Base-by-base conservation (phyloP, 1,140 invertebrate species). In the Diorhabda elongata region DNA sequence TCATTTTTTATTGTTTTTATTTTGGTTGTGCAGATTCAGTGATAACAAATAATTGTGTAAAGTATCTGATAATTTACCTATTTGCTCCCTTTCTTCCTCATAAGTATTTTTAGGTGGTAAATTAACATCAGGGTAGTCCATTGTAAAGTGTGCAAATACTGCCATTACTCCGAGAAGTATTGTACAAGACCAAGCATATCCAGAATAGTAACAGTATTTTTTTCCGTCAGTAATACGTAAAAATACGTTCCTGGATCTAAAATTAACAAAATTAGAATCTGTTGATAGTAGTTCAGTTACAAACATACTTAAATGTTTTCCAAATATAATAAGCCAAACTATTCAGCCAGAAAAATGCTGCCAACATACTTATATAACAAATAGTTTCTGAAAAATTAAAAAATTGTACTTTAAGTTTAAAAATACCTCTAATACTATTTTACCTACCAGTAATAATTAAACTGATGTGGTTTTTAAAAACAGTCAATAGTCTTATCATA, bases 161-260 rank as follows among this genome's bases (percentile, higher is more conserved):
- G 92, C 91, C 65, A 92, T 82, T 1, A 83, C 82, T 0, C 90
- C 86, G 84, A 93, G 88, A 8, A 86, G 76, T 1, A 86, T 74
- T 0, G 92, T 92, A 67, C 86, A 85, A n/a, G 86, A 85, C 90
- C 92, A 93, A 2, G 91, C 90, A 73, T 92, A 93, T 41, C 84
- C 84, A 0, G 91, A 92, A 77, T 94, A 94, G 74, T 92, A 93
- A 75, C 92, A 93, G 78, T 93, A 94, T 82, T 93, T 93, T 67
- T 87, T 85, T 2, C 91, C 89, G 81, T 93, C 92, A 0, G 92
- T 93, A 59, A 93, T 90, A 60, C 92, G 82, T 4, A 94, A 80
- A 76, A 92, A 94, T 9, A 93, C 91, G 78, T 93, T 94, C 43
- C 91, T 82, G 41, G 92, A 93, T 65, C 91, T 90, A 75, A 26